Percentiles rank a stretch among this genome's conserved stretches.
Evolutionary conservation across 2,797 vertebrate species (phyloP).

Genomic region (Spinus olivaceus): DNA sequence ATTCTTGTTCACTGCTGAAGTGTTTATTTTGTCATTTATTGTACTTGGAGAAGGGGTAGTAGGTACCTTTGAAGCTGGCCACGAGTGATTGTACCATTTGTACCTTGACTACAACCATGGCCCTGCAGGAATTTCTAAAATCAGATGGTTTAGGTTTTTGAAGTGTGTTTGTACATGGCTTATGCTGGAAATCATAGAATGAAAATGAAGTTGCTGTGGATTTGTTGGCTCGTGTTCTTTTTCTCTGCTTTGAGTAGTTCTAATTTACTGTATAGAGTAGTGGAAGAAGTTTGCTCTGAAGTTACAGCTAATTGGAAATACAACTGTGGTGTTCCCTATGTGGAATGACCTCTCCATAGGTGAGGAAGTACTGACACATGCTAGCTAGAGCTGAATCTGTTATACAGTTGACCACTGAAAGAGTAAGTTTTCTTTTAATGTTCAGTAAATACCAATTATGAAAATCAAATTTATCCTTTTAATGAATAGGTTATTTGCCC

Average conservation of each 20-base stretch:
- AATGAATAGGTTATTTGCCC: neutral
- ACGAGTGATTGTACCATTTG: rapidly evolving
- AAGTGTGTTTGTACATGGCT: neutral
- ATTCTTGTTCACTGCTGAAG: neutral
- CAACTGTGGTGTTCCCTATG: neutral
- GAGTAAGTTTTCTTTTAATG: neutral
- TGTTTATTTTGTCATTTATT: neutral
- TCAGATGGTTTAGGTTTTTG: neutral
- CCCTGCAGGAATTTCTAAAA: neutral
- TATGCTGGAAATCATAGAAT: neutral
- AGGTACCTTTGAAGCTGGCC: neutral
- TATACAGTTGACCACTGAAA: neutral
- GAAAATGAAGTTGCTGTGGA: neutral
- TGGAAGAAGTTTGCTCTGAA: neutral
- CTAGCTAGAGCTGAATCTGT: neutral
- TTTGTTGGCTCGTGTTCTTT: neutral
- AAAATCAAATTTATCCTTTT: neutral
- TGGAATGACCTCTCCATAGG: neutral
- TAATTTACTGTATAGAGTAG: neutral
- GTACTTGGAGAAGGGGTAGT: neutral
- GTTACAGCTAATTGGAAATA: neutral
- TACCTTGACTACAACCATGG: neutral
- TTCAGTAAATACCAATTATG: neutral
- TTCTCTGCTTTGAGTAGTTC: neutral
- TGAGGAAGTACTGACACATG: neutral